These are phyloP conservation scores for Octonoba sinensis DNA, from an alignment of 2,888 invertebrate genomes.

Conservation along the genomic window DNA sequence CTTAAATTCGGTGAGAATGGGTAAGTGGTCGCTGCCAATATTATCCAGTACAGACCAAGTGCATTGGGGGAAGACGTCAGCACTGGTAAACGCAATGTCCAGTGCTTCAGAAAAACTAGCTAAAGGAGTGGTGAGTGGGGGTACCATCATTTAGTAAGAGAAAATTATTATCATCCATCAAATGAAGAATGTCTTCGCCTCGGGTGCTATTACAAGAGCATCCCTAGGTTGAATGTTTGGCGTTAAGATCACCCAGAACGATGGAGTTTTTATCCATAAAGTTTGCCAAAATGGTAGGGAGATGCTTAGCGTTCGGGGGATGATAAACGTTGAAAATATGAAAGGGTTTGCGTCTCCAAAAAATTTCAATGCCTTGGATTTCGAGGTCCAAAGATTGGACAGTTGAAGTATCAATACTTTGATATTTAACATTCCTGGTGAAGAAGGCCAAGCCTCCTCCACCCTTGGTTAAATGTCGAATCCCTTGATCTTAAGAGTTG, in stretches of 20 bases:
- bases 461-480: not conserved
- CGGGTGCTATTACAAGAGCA: not conserved
- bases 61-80: conserved; percentile 13
- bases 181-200: not conserved
- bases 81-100: conserved; percentile 2
- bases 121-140: conserved; percentile 12
- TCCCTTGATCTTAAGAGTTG: not conserved
- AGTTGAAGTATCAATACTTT: not conserved
- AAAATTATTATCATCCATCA: not conserved
- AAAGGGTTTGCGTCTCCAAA: too few relatives aligned
- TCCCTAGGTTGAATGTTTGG: not conserved
- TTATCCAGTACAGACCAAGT: conserved; percentile 12
- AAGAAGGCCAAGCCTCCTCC: conserved; percentile 11
- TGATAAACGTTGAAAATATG: conserved; percentile 14
- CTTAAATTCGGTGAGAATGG: conserved; percentile 18
- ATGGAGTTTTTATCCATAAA: not conserved
- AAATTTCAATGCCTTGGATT: not conserved
- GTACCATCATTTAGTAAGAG: conserved; percentile 12
- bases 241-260: conserved; percentile 13
- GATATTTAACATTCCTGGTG: not conserved
- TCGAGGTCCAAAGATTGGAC: not conserved
- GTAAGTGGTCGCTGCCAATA: conserved; percentile 21
- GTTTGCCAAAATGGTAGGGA: not conserved
- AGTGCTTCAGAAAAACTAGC: conserved; percentile 22
- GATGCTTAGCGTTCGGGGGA: not conserved